Base-by-base conservation (phyloP, 2,888 invertebrate genomes). In the Paralinhomoeus sp. region DNA sequence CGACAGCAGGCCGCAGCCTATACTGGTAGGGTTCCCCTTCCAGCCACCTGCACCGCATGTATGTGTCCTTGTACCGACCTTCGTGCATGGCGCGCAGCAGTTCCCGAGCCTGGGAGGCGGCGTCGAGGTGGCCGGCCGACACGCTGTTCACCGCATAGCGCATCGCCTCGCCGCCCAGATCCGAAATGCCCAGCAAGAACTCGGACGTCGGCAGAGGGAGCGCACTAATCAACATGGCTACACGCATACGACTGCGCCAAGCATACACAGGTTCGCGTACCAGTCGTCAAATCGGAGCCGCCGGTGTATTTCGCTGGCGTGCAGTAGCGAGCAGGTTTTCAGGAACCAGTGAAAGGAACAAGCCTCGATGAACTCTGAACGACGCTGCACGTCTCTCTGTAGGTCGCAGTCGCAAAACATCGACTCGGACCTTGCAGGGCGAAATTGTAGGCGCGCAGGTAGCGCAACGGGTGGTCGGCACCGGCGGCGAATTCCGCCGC, bases 81-180 rank as follows among this genome's bases (percentile, higher is more conserved):
- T 57, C 55, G 46, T 62, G 54, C 37, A 67, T 69, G 33, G 72
- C 63, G 54, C 76, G 73, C n/a, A 84, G 71, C 52, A 77, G 73
- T 46, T 72, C 71, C 56, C 80, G 79, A 1, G 64, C 50, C 45
- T 57, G 45, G 45, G 54, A 74, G 59, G 81, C 80, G 39, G 73
- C 74, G 2, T 72, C 71, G 17, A 75, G 72, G 50, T 81, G 76
- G 0, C 81, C 81, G 47, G 72, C 72, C 0, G 78, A 75, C 45
- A 84, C 71, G 53, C 77, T 76, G 58, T 78, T 80, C 9, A 87
- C 80, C 43, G 82, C 80, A 52, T 76, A 73, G 41, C 85, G 71
- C 85, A 87, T 87, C 37, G 85, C 62, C 63, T 87, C 87, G 0
- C 85, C 85, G 0, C 81, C 82, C 24, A 84, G 68, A 65, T 87